A percentile compares a stretch with the other conserved stretches of the same genome.
phyloP scores from a whole-genome alignment of 1,140 invertebrate genomes.

The Macrobrachium rosenbergii region DNA sequence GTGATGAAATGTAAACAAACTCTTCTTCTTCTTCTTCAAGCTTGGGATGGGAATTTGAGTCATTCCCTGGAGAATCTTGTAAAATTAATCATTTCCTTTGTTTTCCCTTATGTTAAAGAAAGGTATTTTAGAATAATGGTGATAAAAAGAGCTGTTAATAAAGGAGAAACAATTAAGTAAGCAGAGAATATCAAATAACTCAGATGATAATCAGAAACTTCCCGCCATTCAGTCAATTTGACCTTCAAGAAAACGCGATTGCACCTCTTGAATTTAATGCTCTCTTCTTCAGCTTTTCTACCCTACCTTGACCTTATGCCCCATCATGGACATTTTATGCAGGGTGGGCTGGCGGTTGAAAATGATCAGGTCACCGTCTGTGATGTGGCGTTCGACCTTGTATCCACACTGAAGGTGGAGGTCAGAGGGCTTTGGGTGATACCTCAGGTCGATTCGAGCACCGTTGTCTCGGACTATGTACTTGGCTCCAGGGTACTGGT shows the following conservation, averaged over 20 bases:
- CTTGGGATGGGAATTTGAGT: too few species aligned
- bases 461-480: conserved; percentile 99
- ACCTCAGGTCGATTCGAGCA: conserved; percentile 97
- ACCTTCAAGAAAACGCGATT: neutral
- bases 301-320: conserved; percentile 92
- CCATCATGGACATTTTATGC: conserved; percentile 99
- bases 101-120: too few species aligned
- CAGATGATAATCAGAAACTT: too few species aligned
- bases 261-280: too few species aligned
- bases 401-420: conserved; percentile 99
- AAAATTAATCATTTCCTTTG: neutral
- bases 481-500: conserved; percentile 99
- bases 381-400: conserved; percentile 95
- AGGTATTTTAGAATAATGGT: too few species aligned
- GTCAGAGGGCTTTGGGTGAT: conserved; percentile 98
- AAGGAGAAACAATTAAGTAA: too few species aligned
- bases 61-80: neutral
- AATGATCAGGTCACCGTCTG: conserved; percentile 98
- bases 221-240: neutral
- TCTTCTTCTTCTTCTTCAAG: too few species aligned
- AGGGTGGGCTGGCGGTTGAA: conserved; percentile 99
- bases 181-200: too few species aligned
- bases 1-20: too few species aligned
- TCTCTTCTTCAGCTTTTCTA: too few species aligned
- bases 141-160: too few species aligned